A percentile compares a stretch with the other conserved stretches of the same genome.
These are phyloP conservation scores for Triops longicaudatus DNA, from an alignment of 1,140 invertebrate genomes.

Conservation along the genomic window DNA sequence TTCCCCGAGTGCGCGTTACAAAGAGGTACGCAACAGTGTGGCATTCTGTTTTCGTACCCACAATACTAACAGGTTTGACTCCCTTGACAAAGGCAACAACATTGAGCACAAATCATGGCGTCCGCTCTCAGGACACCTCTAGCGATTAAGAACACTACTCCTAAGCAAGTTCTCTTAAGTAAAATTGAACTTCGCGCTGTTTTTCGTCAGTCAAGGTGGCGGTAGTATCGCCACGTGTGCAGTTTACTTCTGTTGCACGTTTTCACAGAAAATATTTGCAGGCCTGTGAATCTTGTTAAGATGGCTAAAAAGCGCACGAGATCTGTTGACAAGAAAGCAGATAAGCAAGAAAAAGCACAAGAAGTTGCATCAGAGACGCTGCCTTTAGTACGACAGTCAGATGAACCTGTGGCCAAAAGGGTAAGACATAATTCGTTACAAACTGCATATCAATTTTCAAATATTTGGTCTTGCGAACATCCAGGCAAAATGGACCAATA, in stretches of 20 bases:
- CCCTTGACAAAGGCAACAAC: no score
- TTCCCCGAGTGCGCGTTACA: no score
- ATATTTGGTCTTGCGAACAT: neutral
- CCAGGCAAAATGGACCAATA: constrained; percentile 70
- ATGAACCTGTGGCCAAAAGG: constrained; percentile 24
- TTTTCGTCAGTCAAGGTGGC: neutral
- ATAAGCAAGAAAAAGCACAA: neutral
- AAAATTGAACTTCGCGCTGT: neutral
- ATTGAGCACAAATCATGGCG: no score
- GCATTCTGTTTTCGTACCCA: no score
- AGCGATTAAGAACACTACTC: no score
- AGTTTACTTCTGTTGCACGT: neutral
- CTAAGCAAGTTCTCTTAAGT: neutral
- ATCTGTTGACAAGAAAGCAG: neutral
- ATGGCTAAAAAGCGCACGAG: neutral
- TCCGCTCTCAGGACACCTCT: no score
- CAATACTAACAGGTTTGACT: no score
- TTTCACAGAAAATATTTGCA: neutral
- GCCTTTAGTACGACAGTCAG: constrained; percentile 22
- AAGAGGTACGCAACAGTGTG: no score
- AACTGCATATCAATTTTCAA: neutral
- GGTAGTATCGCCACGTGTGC: neutral
- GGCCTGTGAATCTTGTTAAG: neutral
- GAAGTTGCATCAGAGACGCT: neutral
- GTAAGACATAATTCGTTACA: neutral